Evolutionary conservation across 2,888 invertebrate genomes (phyloP), one percentile per base, ranked within the genome.

Genomic region (Slavum lentiscoides): DNA sequence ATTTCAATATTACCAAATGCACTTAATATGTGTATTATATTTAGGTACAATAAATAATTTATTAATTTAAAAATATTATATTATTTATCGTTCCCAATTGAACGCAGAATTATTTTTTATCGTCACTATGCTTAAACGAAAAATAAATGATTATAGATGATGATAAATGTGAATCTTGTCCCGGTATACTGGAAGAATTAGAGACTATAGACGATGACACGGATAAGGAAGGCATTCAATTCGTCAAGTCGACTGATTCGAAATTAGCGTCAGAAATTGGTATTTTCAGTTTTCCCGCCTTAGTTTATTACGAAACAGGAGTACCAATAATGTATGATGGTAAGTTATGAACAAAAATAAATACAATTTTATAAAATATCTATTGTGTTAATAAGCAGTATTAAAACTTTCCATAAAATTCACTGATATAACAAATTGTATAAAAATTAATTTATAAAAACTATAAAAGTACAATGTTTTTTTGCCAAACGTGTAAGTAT

Each of bases 301-400:
- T 96, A 84, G 95, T 96, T 74, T 96, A 95, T 87, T 96, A 96
- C 86, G 95, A 96, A 88, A 95, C 95, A 82, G 95, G 95, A 84
- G 94, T 95, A 84, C 96, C 96, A 85, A 95, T 95, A 86, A 94
- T 95, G 93, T 96, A 94, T 88, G 94, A 95, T 89, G 96, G 96
- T 96, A 90, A 93, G 93, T 86, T 83, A 5, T 53, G 17, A 55
- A 55, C 17, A 19, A 19, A 55, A 70, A 70, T 70, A 15, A 59
- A 6, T 70, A 17, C 19, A 2, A 49, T 62, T 73, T 49, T 75
- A n/a, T 74, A 7, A 49, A 59, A 74, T 49, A 39, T 30, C 55
- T 53, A 30, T 15, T 19, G 55, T 64, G 0, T 67, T 69, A 49
- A 15, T 70, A 68, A 49, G 30, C 30, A 30, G 30, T 15, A 21